phyloP scores from a whole-genome alignment of 2,797 vertebrate genomes.

The Pseudochirops cupreus region DNA sequence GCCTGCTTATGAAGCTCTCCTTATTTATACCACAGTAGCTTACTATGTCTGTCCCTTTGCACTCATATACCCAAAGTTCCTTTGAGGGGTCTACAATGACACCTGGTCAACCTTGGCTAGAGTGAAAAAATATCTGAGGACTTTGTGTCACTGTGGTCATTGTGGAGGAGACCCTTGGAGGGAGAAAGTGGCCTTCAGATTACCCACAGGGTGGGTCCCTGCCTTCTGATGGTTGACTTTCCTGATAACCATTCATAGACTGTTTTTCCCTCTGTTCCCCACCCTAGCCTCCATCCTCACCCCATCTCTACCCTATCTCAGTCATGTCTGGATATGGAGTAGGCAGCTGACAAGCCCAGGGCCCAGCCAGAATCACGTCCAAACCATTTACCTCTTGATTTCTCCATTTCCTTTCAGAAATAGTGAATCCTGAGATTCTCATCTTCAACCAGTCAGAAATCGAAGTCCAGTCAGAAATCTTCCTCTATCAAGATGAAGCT shows the following conservation, averaged over 20 bases:
- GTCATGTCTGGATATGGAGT: too few relatives aligned
- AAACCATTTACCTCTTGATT: too few relatives aligned
- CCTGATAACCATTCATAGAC: neutral
- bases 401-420: too few relatives aligned
- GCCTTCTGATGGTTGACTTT: neutral
- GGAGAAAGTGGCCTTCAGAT: neutral
- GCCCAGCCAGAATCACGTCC: neutral
- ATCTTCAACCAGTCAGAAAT: neutral
- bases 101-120: neutral
- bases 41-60: neutral
- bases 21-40: neutral
- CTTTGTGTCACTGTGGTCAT: neutral
- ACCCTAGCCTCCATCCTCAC: neutral
- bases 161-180: neutral
- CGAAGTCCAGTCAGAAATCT: neutral
- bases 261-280: neutral
- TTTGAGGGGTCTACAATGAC: neutral
- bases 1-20: neutral
- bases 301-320: neutral
- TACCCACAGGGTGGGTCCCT: neutral
- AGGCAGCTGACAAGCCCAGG: neutral
- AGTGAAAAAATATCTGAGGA: neutral
- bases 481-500: neutral
- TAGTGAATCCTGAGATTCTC: too few relatives aligned
- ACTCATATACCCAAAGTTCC: neutral